Conservation (phyloP, 2,797 vertebrate species). For the Darevskia mixta region DNA sequence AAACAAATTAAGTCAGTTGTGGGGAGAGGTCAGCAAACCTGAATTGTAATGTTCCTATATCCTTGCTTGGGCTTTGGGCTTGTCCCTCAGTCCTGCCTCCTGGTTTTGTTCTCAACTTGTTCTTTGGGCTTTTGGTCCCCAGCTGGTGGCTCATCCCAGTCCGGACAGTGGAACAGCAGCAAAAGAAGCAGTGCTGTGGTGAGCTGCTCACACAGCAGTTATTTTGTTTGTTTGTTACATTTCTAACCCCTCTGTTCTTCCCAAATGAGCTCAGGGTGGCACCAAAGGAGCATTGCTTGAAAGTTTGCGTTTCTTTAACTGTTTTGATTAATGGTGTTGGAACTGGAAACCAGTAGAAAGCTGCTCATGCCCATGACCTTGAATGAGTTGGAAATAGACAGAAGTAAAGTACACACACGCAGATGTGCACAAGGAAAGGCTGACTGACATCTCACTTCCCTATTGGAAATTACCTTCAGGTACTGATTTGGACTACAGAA, state of each 20-base stretch:
- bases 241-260: too few species aligned
- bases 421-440: slow-evolving; percentile 57
- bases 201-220: not conserved
- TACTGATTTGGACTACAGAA: slow-evolving; percentile 52
- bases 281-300: not conserved
- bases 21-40: too few species aligned
- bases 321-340: slow-evolving; percentile 19
- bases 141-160: not conserved
- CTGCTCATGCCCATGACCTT: slow-evolving; percentile 31
- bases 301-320: not conserved
- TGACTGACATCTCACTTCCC: slow-evolving; percentile 79
- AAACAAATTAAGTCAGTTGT: not conserved
- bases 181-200: not conserved
- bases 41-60: not conserved
- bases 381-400: slow-evolving; percentile 65
- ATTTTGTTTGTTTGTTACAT: not conserved
- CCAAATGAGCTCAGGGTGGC: too few species aligned
- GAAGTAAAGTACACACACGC: slow-evolving; percentile 50
- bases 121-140: not conserved
- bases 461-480: slow-evolving; percentile 79
- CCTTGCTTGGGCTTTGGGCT: not conserved
- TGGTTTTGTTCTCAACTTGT: not conserved
- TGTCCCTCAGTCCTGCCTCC: not conserved
- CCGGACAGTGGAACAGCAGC: not conserved
- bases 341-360: slow-evolving; percentile 30